Evolutionary conservation across 2,113 vertebrate species (phyloP).

Genomic region (Myrmecophaga tridactyla): DNA sequence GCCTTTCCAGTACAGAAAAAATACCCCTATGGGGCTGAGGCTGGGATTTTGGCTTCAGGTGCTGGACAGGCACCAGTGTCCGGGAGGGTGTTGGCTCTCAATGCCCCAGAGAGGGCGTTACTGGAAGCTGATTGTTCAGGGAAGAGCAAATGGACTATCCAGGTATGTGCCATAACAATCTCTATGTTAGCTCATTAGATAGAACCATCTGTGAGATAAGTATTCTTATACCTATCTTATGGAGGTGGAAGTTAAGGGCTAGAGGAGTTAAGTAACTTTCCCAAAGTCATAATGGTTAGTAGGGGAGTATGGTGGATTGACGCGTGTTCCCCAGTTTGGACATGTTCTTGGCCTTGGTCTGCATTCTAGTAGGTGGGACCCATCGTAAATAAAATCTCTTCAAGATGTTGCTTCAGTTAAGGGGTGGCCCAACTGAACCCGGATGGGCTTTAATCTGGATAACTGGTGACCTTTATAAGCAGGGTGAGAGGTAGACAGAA

Average conservation of each 20-base stretch:
- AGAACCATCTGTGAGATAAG: background rate
- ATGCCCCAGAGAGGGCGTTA: background rate
- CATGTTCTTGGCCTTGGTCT: too few relatives aligned
- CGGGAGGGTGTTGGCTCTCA: background rate
- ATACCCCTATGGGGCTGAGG: background rate
- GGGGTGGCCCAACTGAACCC: too few relatives aligned
- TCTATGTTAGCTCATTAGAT: background rate
- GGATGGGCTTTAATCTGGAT: too few relatives aligned
- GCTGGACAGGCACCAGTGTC: background rate
- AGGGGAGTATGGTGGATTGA: background rate
- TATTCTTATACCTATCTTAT: background rate
- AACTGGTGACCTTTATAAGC: too few relatives aligned
- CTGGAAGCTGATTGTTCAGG: background rate
- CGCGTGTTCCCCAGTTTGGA: too few relatives aligned
- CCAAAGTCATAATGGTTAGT: background rate
- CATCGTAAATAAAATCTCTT: too few relatives aligned
- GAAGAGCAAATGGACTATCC: background rate
- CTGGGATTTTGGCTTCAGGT: background rate
- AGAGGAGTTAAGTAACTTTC: background rate
- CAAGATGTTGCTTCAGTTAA: too few relatives aligned
- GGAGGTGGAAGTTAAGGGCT: background rate
- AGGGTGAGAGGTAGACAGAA: too few relatives aligned
- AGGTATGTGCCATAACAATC: background rate
- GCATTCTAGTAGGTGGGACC: too few relatives aligned
- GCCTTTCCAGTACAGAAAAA: rapidly evolving